Evolutionary conservation across 1,140 invertebrate genomes (phyloP), one percentile per base, ranked within the genome.

Genomic region (Drosophila trapezifrons): DNA sequence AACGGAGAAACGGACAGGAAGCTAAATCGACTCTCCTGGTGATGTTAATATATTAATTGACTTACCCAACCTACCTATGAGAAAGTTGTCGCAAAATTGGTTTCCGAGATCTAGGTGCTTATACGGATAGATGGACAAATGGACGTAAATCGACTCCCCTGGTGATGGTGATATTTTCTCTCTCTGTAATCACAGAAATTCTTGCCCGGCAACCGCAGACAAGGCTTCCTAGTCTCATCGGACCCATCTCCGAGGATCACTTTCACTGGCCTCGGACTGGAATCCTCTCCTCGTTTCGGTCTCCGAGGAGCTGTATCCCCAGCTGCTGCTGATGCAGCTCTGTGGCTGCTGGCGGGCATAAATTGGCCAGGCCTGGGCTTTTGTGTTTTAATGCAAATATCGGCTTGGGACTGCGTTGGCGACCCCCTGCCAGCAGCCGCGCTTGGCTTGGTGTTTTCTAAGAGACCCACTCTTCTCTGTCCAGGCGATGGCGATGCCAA

Each of bases 301-400:
- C 43, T 18, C 15, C 47, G n/a, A 57, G 54, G 35, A 45, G 20
- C 12, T 42, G 45, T 20, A 32, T 32, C 64, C 43, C 43, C 27
- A 51, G 63, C 45, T 60, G 57, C 22, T 45, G 52, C 38, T 22
- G 35, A 15, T n/a, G 9, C 20, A 29, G 27, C 27, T 29, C 27
- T 29, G 27, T 29, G 27, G 9, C 29, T 32, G 86, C 89, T 82
- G 73, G 80, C 78, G 76, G 80, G 80, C 59, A 89, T 85, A 91
- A 91, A 91, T 91, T 89, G 78, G 76, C 76, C 74, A 37, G 51
- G 72, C 76, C 74, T 75, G 66, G 69, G 74, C 80, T 83, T 91
- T 85, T 54, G 51, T 54, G 77, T 86, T 78, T 89, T 91, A 91
- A 91, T 89, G 83, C 78, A 91, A 91, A 91, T 90, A 87, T 80